These are phyloP conservation scores for Helarctos malayanus DNA, from an alignment of 2,797 vertebrate genomes.

Conservation along the genomic window DNA sequence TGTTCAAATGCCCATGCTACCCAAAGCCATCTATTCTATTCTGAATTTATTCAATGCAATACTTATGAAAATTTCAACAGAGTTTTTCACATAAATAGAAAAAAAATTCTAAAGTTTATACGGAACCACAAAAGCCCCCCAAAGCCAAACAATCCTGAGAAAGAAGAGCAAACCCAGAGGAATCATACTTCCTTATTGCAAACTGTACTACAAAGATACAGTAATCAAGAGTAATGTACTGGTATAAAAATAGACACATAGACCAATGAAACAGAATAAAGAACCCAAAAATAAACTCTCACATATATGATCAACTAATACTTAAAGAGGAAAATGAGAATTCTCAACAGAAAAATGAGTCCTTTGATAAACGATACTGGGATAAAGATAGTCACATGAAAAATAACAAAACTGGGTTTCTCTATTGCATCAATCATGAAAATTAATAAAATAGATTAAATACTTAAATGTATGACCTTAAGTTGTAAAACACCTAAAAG, in stretches of 20 bases:
- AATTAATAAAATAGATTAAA: neutral
- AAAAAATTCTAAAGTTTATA: neutral
- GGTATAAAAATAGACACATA: neutral
- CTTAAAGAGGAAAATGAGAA: neutral
- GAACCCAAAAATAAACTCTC: neutral
- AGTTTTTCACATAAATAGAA: neutral
- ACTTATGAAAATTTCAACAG: neutral
- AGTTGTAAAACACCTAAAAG: neutral
- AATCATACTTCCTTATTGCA: no score
- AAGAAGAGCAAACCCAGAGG: neutral
- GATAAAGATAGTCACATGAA: neutral
- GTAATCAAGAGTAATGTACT: no score
- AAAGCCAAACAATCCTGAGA: no score
- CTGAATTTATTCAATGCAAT: neutral
- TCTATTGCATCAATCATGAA: neutral
- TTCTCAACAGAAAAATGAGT: neutral
- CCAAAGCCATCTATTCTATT: neutral
- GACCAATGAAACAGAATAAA: neutral
- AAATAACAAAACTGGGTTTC: neutral
- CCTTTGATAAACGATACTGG: neutral
- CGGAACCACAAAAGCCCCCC: no score
- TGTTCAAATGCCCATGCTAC: neutral
- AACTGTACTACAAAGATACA: no score
- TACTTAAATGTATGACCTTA: neutral
- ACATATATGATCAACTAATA: neutral